A percentile compares a stretch with the other conserved stretches of the same genome.
These are phyloP conservation scores for Metallyticus violacea DNA, from an alignment of 2,888 invertebrate species.

Conservation along the genomic window DNA sequence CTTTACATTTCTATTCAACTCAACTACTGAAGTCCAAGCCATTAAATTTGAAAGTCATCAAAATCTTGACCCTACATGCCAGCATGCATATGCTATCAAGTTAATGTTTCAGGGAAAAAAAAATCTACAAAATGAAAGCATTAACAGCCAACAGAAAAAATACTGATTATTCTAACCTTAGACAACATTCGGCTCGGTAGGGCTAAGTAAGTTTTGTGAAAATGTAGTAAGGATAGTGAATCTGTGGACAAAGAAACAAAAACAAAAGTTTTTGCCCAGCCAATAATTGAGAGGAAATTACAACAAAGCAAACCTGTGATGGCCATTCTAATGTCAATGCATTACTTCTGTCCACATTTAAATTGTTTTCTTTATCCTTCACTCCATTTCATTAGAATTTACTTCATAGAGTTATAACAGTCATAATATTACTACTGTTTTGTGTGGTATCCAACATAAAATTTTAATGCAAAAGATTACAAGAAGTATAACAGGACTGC, in stretches of 20 bases:
- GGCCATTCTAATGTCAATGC: background rate
- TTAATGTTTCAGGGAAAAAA: background rate
- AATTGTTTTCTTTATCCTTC: background rate
- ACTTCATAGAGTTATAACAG: no score
- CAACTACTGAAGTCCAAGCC: conserved; percentile 16
- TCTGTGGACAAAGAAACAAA: conserved; percentile 34
- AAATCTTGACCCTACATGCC: background rate
- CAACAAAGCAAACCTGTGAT: background rate
- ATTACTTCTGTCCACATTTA: background rate
- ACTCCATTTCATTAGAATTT: no score
- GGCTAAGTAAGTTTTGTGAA: conserved; percentile 34
- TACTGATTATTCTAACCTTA: conserved; percentile 26
- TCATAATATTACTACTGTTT: no score
- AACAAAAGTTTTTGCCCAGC: conserved; percentile 21
- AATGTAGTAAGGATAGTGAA: conserved; percentile 34
- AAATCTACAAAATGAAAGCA: background rate
- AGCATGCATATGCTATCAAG: background rate
- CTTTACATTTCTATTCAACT: no score
- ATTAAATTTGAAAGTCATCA: conserved; percentile 3
- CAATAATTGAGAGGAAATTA: conserved; percentile 6
- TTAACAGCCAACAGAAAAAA: background rate
- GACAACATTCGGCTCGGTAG: conserved; percentile 33
- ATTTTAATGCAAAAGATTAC: no score
- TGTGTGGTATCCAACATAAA: no score
- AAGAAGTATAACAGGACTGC: no score